phyloP scores from a whole-genome alignment of 2,888 invertebrate species.

The Epinotia brunnichana region DNA sequence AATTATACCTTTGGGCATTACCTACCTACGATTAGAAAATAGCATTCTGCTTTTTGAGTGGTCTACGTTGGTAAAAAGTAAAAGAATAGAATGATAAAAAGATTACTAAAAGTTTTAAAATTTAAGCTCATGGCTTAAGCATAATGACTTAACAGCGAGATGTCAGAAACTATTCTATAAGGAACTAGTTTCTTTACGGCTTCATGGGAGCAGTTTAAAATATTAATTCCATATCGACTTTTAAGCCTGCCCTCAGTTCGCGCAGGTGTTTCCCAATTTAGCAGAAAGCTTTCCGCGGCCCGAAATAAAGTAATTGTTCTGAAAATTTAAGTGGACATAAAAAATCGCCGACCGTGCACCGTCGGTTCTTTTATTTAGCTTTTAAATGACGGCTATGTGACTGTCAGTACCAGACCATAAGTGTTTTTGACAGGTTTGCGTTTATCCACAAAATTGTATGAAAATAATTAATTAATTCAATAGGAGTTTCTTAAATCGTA shows the following conservation, averaged over 20 bases:
- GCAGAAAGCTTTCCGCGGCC: constrained; percentile 36
- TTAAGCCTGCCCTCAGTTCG: constrained; percentile 13
- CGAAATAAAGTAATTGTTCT: constrained; percentile 41
- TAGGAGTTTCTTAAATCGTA: no score
- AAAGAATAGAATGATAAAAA: no score
- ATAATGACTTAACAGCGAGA: background rate
- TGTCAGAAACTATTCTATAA: background rate
- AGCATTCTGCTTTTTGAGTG: no score
- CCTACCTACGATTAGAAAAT: no score
- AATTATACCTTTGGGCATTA: no score
- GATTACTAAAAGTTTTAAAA: no score
- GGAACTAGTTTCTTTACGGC: background rate
- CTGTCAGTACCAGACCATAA: background rate
- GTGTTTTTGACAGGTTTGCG: background rate
- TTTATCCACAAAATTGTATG: no score
- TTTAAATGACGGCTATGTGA: background rate
- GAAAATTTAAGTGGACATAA: constrained; percentile 37
- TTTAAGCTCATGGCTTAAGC: background rate
- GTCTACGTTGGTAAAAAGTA: no score
- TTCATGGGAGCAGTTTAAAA: constrained; percentile 19
- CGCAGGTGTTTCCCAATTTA: constrained; percentile 38
- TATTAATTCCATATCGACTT: constrained; percentile 39
- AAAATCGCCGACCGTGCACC: background rate
- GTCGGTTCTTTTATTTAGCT: constrained; percentile 4
- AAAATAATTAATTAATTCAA: no score